A percentile compares a stretch with the other conserved stretches of the same genome.
phyloP scores from a whole-genome alignment of 2,888 invertebrate species.

The Laspeyria flexula region DNA sequence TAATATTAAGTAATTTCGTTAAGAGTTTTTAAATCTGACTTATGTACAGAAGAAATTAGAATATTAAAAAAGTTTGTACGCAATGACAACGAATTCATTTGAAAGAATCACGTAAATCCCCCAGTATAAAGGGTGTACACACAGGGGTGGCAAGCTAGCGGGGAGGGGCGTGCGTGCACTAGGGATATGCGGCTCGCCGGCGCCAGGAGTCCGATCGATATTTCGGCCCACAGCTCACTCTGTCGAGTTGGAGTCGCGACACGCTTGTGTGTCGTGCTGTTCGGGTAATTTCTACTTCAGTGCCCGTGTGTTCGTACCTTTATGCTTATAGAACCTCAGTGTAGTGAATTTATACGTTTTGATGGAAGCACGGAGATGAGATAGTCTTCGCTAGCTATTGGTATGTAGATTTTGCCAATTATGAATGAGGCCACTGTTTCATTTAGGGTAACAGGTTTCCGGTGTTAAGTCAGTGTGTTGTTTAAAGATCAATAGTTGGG shows the following conservation, averaged over 20 bases:
- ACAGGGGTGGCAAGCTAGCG: constrained; percentile 63
- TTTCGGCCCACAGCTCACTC: constrained; percentile 69
- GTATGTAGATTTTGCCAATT: constrained; percentile 55
- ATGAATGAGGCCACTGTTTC: constrained; percentile 26
- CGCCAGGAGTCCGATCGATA: constrained; percentile 83
- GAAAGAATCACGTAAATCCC: constrained; percentile 40
- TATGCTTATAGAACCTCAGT: constrained; percentile 52
- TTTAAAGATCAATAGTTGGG: constrained; percentile 65
- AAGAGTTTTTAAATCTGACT: too few species aligned
- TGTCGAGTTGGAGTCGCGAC: constrained; percentile 65
- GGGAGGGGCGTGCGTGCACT: constrained; percentile 79
- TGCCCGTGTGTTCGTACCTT: constrained; percentile 54
- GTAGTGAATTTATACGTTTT: constrained; percentile 61
- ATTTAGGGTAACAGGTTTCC: constrained; percentile 47
- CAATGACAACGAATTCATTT: constrained; percentile 8
- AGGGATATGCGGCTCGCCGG: constrained; percentile 83
- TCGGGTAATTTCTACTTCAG: constrained; percentile 40
- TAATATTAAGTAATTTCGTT: too few species aligned
- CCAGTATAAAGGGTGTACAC: constrained; percentile 55
- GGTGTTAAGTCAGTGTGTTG: constrained; percentile 47
- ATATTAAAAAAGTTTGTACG: neutral
- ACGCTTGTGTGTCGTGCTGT: constrained; percentile 63
- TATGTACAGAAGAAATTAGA: too few species aligned
- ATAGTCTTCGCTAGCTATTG: constrained; percentile 64
- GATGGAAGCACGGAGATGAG: constrained; percentile 70